Conservation (phyloP, 2,888 invertebrate genomes). For the Quadroppia sp. region DNA sequence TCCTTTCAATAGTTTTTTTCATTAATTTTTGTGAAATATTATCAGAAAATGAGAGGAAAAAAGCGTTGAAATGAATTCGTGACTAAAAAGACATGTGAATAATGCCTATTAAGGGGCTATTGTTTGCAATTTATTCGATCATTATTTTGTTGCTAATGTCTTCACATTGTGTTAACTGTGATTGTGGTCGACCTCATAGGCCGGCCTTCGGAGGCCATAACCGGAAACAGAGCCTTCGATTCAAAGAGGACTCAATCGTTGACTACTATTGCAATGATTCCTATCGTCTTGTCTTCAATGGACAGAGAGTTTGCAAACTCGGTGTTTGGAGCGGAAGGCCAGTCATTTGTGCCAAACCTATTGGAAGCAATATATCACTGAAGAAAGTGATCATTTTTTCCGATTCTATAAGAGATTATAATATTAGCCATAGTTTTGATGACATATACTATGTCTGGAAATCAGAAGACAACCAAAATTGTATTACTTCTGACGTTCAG, state of each 20-base stretch:
- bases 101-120: conserved; percentile 5
- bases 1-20: neutral
- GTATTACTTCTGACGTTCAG: neutral
- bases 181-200: conserved; percentile 14
- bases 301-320: conserved; percentile 6
- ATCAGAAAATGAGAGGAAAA: too few relatives aligned
- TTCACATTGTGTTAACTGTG: neutral
- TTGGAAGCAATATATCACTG: neutral
- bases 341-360: conserved; percentile 3
- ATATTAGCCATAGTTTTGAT: conserved; percentile 13
- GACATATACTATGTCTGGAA: neutral
- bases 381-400: neutral
- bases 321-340: conserved; percentile 22
- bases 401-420: neutral
- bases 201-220: neutral
- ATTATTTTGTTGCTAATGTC: neutral
- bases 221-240: neutral
- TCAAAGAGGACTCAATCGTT: conserved; percentile 1
- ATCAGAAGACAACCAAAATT: neutral
- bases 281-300: neutral
- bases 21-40: neutral
- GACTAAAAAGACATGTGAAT: conserved; percentile 55
- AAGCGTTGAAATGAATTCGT: neutral
- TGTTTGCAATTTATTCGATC: neutral
- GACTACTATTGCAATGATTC: conserved; percentile 8